Evolutionary conservation across 2,113 vertebrate genomes (phyloP).

Genomic region (Panthera leo): DNA sequence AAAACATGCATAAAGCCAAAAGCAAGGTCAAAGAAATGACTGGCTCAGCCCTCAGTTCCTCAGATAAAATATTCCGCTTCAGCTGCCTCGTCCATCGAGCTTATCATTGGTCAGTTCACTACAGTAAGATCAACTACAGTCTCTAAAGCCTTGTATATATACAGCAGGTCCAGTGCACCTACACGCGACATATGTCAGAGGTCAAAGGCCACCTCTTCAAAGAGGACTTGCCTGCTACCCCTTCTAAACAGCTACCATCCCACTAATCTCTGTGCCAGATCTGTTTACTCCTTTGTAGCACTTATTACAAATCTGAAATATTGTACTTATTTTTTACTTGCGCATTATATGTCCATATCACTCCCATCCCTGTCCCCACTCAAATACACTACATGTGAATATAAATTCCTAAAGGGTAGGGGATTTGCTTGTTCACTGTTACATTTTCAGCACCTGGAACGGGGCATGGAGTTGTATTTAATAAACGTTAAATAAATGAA

Average conservation of each 20-base stretch:
- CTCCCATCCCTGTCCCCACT: not conserved
- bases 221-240: not conserved
- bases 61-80: not conserved
- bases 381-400: not conserved
- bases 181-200: not conserved
- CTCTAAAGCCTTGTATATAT: not conserved
- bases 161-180: fast-evolving
- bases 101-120: not conserved
- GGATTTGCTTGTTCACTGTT: not conserved
- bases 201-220: not conserved
- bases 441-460: not conserved
- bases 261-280: not conserved
- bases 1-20: not conserved
- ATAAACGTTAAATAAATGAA: conserved; percentile 3
- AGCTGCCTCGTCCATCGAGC: not conserved
- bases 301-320: not conserved
- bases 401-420: not conserved
- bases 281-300: not conserved
- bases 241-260: not conserved
- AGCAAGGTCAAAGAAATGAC: conserved; percentile 1
- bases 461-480: not conserved
- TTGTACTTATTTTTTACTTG: not conserved
- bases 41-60: not conserved
- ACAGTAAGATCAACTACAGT: not conserved
- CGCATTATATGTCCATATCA: not conserved